These are phyloP conservation scores for Dione juno DNA, from an alignment of 2,888 invertebrate genomes.

Conservation along the genomic window DNA sequence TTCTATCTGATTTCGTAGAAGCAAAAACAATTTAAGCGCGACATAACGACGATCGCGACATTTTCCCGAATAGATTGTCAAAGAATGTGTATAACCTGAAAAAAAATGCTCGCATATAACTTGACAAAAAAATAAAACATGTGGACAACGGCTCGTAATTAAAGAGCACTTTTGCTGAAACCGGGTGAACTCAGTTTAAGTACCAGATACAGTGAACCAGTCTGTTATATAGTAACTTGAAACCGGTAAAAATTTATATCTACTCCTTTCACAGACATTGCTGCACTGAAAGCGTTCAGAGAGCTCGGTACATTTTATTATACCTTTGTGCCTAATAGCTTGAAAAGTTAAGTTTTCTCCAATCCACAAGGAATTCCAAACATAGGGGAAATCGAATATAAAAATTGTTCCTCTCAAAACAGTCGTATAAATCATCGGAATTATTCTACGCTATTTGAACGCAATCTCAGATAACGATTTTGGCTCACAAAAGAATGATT, in stretches of 20 bases:
- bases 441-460: slow-evolving; percentile 30
- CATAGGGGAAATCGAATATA: slow-evolving; percentile 23
- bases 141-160: slow-evolving; percentile 27
- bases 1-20: slow-evolving; percentile 18
- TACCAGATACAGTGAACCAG: slow-evolving; percentile 35
- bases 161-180: slow-evolving; percentile 34
- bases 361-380: slow-evolving; percentile 21
- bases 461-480: slow-evolving; percentile 29
- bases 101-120: slow-evolving; percentile 11
- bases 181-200: slow-evolving; percentile 21
- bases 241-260: slow-evolving; percentile 40
- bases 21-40: not conserved
- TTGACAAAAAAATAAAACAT: slow-evolving; percentile 26
- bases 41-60: not conserved
- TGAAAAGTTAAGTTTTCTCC: slow-evolving; percentile 40
- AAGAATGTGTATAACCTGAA: slow-evolving; percentile 11
- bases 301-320: slow-evolving; percentile 35
- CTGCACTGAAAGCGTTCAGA: slow-evolving; percentile 39
- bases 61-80: slow-evolving; percentile 12
- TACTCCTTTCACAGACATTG: slow-evolving; percentile 36
- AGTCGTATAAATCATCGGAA: slow-evolving; percentile 31
- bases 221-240: slow-evolving; percentile 30
- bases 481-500: slow-evolving; percentile 19
- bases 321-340: slow-evolving; percentile 44
- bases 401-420: slow-evolving; percentile 14